phyloP scores from a whole-genome alignment of 2,113 vertebrate species.

The Hyperopisus bebe region DNA sequence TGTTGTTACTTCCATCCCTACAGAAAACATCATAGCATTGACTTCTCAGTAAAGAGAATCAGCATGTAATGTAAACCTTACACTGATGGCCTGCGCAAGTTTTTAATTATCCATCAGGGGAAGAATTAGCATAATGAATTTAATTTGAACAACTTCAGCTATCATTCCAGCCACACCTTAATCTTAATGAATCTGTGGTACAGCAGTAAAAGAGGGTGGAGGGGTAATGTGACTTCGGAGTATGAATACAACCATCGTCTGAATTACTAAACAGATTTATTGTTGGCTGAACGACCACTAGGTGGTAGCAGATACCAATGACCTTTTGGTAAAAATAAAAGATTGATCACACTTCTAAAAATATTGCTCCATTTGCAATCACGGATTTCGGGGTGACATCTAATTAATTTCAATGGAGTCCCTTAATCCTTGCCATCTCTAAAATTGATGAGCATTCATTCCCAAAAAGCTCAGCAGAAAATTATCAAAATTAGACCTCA shows the following conservation, averaged over 20 bases:
- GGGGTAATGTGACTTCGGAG: background rate
- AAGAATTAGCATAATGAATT: background rate
- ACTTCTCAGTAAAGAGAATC: background rate
- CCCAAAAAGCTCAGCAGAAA: background rate
- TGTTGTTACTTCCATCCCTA: background rate
- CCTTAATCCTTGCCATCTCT: background rate
- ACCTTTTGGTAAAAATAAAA: background rate
- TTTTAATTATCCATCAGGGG: background rate
- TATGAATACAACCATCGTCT: background rate
- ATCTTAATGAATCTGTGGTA: background rate
- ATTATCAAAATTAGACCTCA: background rate
- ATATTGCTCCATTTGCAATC: background rate
- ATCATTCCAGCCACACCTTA: background rate
- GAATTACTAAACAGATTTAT: background rate
- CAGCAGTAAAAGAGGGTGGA: background rate
- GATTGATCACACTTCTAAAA: background rate
- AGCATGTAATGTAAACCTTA: background rate
- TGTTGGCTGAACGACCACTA: background rate
- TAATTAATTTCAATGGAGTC: background rate
- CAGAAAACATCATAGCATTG: background rate
- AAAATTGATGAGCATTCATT: background rate
- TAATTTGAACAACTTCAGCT: background rate
- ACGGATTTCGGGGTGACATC: background rate
- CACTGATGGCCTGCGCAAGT: background rate
- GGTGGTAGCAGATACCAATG: slow-evolving; percentile 11